phyloP scores from a whole-genome alignment of 2,113 vertebrate species.

The Ptilorrhoa leucosticta region DNA sequence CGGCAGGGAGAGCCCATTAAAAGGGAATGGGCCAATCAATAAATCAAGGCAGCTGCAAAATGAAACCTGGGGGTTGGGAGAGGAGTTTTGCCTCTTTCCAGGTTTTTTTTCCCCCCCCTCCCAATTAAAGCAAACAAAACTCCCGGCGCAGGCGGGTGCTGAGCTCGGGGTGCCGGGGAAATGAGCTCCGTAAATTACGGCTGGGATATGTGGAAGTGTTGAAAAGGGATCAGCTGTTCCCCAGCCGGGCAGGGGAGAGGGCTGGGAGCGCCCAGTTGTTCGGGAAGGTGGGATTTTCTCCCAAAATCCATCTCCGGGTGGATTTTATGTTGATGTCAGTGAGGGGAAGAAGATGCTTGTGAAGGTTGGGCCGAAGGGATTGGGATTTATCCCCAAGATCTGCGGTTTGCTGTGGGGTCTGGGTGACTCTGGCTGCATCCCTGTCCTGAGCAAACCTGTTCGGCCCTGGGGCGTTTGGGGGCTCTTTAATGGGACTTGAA shows the following conservation, averaged over 20 bases:
- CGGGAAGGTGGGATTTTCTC: neutral
- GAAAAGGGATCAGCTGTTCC: neutral
- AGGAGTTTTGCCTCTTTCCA: neutral
- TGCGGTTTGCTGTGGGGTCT: neutral
- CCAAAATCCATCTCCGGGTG: rapidly evolving
- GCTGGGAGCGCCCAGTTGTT: neutral
- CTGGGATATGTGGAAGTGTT: neutral
- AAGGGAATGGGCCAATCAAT: slow-evolving; percentile 37
- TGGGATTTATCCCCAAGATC: neutral
- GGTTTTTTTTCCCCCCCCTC: neutral
- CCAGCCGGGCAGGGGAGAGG: rapidly evolving
- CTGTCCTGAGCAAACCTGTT: neutral
- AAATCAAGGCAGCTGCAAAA: slow-evolving; percentile 64
- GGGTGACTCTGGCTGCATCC: neutral
- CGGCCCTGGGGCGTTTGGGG: neutral
- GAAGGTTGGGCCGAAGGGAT: rapidly evolving
- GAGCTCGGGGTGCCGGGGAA: slow-evolving; percentile 10
- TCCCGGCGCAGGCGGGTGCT: neutral
- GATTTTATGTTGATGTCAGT: rapidly evolving
- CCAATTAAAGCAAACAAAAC: slow-evolving; percentile 60
- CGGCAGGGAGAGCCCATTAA: neutral
- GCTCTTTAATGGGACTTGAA: neutral
- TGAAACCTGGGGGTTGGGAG: neutral
- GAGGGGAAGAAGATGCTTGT: neutral
- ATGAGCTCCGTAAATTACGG: slow-evolving; percentile 16